These are phyloP conservation scores for Perithous albicinctus DNA, from an alignment of 2,888 invertebrate genomes.

Conservation along the genomic window DNA sequence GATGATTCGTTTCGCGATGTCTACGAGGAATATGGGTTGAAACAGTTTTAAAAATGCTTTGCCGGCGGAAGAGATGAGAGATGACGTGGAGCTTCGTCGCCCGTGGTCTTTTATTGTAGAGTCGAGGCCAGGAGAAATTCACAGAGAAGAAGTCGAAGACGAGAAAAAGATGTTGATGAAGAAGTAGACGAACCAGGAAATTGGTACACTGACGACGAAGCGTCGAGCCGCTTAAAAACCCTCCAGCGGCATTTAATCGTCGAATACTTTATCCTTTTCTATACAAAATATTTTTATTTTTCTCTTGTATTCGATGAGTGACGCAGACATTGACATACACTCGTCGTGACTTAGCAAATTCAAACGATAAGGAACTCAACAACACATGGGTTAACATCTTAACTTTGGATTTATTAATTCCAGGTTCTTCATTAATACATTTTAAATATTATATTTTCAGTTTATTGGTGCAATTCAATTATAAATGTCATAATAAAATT, in stretches of 20 bases:
- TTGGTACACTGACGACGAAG: slow-evolving; percentile 44
- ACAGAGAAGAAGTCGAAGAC: slow-evolving; percentile 8
- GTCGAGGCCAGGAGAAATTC: slow-evolving; percentile 17
- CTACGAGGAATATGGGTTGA: slow-evolving; percentile 69
- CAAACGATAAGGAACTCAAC: neutral
- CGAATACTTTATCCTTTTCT: slow-evolving; percentile 20
- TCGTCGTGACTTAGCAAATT: neutral
- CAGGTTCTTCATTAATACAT: neutral
- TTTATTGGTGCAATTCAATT: no score
- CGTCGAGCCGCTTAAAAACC: slow-evolving; percentile 42
- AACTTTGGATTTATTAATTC: neutral
- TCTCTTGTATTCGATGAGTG: neutral
- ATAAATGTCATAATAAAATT: no score
- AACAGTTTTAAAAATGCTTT: slow-evolving; percentile 59
- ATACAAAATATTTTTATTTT: neutral
- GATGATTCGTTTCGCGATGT: slow-evolving; percentile 66
- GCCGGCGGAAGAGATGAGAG: slow-evolving; percentile 49
- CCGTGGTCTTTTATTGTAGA: slow-evolving; percentile 2
- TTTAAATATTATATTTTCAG: no score
- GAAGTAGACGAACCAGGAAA: slow-evolving; percentile 62
- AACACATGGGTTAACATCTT: neutral
- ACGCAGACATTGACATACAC: neutral
- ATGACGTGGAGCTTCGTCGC: slow-evolving; percentile 6
- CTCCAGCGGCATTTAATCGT: slow-evolving; percentile 47
- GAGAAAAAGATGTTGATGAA: slow-evolving; percentile 16